Base-by-base conservation (phyloP, 1,140 invertebrate species). In the Hermatobates lingyangjiaoensis region DNA sequence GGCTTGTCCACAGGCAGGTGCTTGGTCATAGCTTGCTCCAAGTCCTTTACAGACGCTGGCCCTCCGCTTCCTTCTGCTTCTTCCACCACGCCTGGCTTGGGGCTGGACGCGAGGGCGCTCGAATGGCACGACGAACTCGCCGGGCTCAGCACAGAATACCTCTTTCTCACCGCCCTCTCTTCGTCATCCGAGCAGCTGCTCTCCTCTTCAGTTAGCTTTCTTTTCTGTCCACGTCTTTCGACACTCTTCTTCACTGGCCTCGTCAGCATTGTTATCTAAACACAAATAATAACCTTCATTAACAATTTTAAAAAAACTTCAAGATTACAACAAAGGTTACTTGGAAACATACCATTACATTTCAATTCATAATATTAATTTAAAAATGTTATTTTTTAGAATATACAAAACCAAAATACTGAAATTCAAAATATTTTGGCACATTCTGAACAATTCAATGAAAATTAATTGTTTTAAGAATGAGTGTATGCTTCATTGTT, bases 21-120 rank as follows among this genome's bases (percentile, higher is more conserved):
- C 63, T 93, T 91, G 21, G 90, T 92, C 90, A 94, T 96, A 14
- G 87, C 89, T 59, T 92, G 87, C 66, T 96, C 90, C 54, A 94
- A 69, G 60, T 94, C 89, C 64, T 90, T 88, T 0, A 91, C 87
- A 0, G 83, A 83, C 2, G 80, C 75, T 2, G 68, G 71, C 3
- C 64, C 68, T 7, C 60, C 56, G 28, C 50, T 28, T 27, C 58
- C 60, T 18, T 50, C 52, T 20, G 59, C 64, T 21, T 68, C 66
- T 24, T 66, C 60, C n/a, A n/a, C n/a, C 3, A 66, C 66, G 27
- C 65, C 58, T 28, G 56, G 55, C 21, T 63, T 64, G 0, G 63
- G 62, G 64, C 61, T 28, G 62, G 63, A 7, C 65, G 66, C 54
- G 68, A 69, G 44, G 57, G 66, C 54, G 10, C 63, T 58, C 12